Base-by-base conservation (phyloP, 2,888 invertebrate species). In the Troides oblongomaculatus region DNA sequence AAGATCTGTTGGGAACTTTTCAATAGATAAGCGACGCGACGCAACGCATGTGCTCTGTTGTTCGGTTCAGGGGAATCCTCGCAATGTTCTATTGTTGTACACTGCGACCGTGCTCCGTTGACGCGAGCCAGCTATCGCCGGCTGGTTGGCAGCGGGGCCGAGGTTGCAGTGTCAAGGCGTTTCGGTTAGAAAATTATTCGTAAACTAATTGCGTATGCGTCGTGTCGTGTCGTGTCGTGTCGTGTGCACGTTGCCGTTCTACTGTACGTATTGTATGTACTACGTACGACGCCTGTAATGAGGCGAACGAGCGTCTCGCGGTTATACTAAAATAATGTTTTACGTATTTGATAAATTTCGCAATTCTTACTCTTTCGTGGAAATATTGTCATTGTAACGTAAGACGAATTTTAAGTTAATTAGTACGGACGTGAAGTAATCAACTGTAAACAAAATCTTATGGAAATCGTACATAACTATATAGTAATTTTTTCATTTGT, bases 141-240 rank as follows among this genome's bases (percentile, higher is more conserved):
- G 74, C 73, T 78, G 76, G 77, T 77, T 58, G 67, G 69, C 63
- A 62, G 64, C 72, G 70, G 70, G 77, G 79, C 75, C 77, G 83
- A 84, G 84, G 87, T 83, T 84, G 84, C 85, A 86, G 80, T 88
- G 89, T 89, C 88, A 89, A 89, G 89, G 89, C 78, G 80, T 79
- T 79, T 79, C 76, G 77, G 74, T 78, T 76, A 76, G 71, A 72
- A 75, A 73, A 76, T 75, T 75, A 75, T 75, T 74, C 77, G 77
- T 77, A 77, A 78, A 76, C 77, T 77, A 74, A 75, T 73, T 78
- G 76, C 72, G 71, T 75, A 73, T 68, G 64, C 69, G 73, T 63
- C 62, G 66, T 78, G 72, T 73, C 66, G 68, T 68, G 72, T 69
- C 30, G 64, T 69, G 73, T 63, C 62, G 65, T 78, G 72, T 73